Evolutionary conservation across 2,888 invertebrate genomes (phyloP).

Genomic region (Baccha elongata): DNA sequence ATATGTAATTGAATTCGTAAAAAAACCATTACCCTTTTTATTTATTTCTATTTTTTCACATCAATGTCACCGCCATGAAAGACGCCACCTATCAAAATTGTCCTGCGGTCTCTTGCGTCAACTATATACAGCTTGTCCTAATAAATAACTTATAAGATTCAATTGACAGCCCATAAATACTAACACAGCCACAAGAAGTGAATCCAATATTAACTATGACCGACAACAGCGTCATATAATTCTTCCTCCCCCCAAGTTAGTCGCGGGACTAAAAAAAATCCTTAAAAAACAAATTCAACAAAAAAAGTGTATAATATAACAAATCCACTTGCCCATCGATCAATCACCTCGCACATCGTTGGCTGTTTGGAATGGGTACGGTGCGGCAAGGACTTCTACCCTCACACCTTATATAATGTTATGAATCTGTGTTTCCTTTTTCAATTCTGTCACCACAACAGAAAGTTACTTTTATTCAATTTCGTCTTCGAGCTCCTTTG

Average conservation of each 20-base stretch:
- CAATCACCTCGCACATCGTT: constrained; percentile 71
- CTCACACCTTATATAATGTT: constrained; percentile 26
- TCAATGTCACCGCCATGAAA: not conserved
- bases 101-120: constrained; percentile 61
- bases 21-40: constrained; percentile 64
- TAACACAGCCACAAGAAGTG: constrained; percentile 59
- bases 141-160: constrained; percentile 70
- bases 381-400: constrained; percentile 2
- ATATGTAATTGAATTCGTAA: constrained; percentile 55
- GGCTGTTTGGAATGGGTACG: constrained; percentile 6
- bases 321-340: constrained; percentile 71
- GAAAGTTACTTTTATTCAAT: constrained; percentile 30
- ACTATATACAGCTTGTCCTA: constrained; percentile 42
- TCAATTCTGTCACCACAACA: constrained; percentile 34
- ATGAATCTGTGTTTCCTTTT: constrained; percentile 61
- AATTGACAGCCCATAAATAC: constrained; percentile 73
- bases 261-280: constrained; percentile 42
- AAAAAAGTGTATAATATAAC: constrained; percentile 46
- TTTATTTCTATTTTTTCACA: constrained; percentile 4
- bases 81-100: constrained; percentile 57
- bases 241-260: constrained; percentile 39
- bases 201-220: constrained; percentile 53
- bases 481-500: constrained; percentile 27
- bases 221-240: constrained; percentile 51
- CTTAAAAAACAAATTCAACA: constrained; percentile 25